Evolutionary conservation across 2,888 invertebrate genomes (phyloP), one percentile per base, ranked within the genome.

Genomic region (Aspidiotus rigidus): DNA sequence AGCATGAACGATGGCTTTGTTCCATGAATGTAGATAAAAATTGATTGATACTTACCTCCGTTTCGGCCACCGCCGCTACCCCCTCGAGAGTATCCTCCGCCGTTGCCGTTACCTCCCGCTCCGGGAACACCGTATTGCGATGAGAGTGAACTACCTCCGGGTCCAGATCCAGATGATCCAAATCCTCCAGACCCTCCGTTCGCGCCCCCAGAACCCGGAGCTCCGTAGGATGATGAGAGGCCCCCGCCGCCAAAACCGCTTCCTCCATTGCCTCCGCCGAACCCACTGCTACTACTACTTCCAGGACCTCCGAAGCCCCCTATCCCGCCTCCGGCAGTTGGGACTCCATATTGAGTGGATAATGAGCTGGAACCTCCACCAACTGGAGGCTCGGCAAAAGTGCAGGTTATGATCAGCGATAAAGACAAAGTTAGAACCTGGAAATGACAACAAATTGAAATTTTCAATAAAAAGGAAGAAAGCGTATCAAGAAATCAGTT

Each of bases 311-410:
- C 56, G 7, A 39, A 16, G 11, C 62, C 62, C 9, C 62, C 62
- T 13, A 13, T 15, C 2, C 15, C 28, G 15, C 67, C 67, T 3
- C 60, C 60, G 11, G 49, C 42, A 2, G 62, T 9, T 42, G 69
- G 69, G 8, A 61, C 17, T 16, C 69, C 69, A 28, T 69, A 69
- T 9, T 62, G 62, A 2, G 69, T 53, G 7, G 69, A 69, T 57
- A 54, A 62, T 7, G 39, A 15, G 16, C 16, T 40, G 11, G 42
- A 49, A 2, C 69, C 69, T n/a, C 69, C 69, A 7, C 28, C n/a
- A 53, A 44, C 61, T 8, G 69, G 62, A n/a, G 57, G 39, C 49
- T 59, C 67, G n/a, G 54, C 64, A 53, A 40, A 55, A n/a, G 16
- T 56, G 28, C 64, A 55, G 17, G 42, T 56, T 11, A 53, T 57